Evolutionary conservation across 2,888 invertebrate genomes (phyloP).

Genomic region (Hoplodrina blanda): DNA sequence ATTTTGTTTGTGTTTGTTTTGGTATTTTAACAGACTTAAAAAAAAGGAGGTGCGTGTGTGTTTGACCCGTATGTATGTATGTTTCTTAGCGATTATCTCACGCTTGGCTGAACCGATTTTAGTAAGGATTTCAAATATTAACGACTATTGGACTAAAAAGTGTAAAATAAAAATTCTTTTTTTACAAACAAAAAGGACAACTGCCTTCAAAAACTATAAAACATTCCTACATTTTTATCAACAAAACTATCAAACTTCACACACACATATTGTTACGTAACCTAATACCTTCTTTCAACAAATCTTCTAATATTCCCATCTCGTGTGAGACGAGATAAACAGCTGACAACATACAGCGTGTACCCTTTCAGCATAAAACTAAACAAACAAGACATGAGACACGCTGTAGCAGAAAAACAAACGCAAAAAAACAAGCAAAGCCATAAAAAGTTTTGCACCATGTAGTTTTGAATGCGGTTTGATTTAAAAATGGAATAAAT

Average conservation of each 20-base stretch:
- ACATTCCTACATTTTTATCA: not conserved
- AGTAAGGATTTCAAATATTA: no score
- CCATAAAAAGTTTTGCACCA: slow-evolving; percentile 6
- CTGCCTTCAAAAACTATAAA: no score
- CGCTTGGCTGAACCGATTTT: no score
- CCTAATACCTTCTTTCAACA: not conserved
- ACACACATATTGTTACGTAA: slow-evolving; percentile 7
- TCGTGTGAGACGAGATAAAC: slow-evolving; percentile 27
- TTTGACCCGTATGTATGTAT: no score
- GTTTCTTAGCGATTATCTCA: no score
- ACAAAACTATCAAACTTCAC: not conserved
- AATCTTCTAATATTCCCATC: slow-evolving; percentile 25
- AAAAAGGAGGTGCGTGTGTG: no score
- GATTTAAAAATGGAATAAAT: not conserved
- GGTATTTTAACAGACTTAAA: no score
- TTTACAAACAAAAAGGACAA: no score
- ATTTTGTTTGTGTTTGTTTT: no score
- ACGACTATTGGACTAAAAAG: no score
- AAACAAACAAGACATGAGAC: slow-evolving; percentile 12
- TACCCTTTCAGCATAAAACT: slow-evolving; percentile 29
- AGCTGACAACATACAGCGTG: slow-evolving; percentile 18
- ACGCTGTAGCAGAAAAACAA: slow-evolving; percentile 18
- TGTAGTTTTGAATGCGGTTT: not conserved
- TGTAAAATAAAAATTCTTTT: no score
- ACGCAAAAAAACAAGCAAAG: slow-evolving; percentile 25